Conservation (phyloP, 2,797 vertebrate genomes). For the Danio tinwini region DNA sequence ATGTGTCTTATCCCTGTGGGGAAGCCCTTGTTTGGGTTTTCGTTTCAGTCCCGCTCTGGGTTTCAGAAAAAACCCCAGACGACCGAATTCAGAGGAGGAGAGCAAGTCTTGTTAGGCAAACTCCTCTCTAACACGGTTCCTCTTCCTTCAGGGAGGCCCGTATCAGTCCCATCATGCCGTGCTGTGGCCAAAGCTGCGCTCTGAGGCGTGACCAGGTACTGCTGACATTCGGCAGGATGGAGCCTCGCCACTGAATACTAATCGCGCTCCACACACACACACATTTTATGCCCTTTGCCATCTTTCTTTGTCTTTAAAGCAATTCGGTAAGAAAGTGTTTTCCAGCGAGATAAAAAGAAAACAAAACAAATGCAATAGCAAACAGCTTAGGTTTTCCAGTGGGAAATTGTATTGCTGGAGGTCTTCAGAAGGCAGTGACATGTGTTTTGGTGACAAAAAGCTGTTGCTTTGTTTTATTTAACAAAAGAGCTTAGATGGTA, state of each 20-base stretch:
- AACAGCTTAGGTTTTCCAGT: background rate
- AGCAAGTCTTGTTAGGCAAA: conserved; percentile 26
- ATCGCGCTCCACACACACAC: conserved; percentile 20
- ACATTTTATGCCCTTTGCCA: conserved; percentile 7
- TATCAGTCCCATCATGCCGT: conserved; percentile 62
- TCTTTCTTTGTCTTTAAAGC: background rate
- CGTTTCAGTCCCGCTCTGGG: background rate
- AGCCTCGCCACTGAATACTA: conserved; percentile 6
- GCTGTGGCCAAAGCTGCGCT: conserved; percentile 61
- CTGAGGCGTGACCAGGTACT: conserved; percentile 77
- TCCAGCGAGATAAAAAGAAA: background rate
- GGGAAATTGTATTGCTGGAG: background rate
- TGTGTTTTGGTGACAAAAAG: background rate
- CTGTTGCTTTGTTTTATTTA: too few relatives aligned
- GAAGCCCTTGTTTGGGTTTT: background rate
- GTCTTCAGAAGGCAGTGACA: background rate
- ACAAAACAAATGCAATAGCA: background rate
- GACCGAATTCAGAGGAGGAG: background rate
- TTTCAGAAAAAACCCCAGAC: background rate
- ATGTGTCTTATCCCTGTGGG: background rate
- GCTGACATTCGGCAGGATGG: conserved; percentile 52
- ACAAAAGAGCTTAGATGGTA: background rate
- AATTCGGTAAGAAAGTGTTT: background rate
- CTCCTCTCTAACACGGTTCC: conserved; percentile 20
- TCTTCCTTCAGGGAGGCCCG: conserved; percentile 57